These are phyloP conservation scores for Ianthella basta DNA, from an alignment of 37 sponge, comb jelly and placozoan genomes.

Conservation along the genomic window DNA sequence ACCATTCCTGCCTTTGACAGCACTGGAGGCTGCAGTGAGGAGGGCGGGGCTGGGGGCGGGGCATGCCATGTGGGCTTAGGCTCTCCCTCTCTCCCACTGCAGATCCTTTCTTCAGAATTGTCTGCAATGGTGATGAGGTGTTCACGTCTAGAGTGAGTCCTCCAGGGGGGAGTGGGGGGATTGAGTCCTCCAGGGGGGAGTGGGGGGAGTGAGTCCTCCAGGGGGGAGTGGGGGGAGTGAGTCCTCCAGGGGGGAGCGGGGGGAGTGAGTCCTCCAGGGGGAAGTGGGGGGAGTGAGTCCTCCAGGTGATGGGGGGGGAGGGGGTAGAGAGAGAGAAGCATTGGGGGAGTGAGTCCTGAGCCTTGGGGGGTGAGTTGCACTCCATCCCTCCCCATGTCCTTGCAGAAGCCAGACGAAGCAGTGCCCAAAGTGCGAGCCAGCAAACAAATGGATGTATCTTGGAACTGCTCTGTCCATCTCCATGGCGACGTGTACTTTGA, in stretches of 20 bases:
- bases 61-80: not conserved
- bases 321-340: not conserved
- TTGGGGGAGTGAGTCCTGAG: no score
- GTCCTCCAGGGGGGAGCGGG: no score
- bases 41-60: no score
- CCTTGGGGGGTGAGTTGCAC: not conserved
- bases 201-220: no score
- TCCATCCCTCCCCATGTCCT: not conserved
- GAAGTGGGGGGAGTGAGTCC: no score
- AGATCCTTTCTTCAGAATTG: conserved; percentile 48
- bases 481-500: conserved; percentile 42
- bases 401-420: conserved; percentile 43
- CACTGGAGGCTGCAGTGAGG: conserved; percentile 57
- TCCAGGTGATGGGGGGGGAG: not conserved
- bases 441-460: not conserved
- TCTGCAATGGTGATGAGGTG: conserved; percentile 34
- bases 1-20: conserved; percentile 46
- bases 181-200: no score
- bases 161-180: not conserved
- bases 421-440: conserved; percentile 30
- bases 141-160: conserved; percentile 38
- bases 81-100: not conserved
- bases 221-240: no score
- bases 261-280: no score
- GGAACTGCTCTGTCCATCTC: conserved; percentile 7